Base-by-base conservation (phyloP, 2,888 invertebrate genomes). In the Amphipyra berbera region DNA sequence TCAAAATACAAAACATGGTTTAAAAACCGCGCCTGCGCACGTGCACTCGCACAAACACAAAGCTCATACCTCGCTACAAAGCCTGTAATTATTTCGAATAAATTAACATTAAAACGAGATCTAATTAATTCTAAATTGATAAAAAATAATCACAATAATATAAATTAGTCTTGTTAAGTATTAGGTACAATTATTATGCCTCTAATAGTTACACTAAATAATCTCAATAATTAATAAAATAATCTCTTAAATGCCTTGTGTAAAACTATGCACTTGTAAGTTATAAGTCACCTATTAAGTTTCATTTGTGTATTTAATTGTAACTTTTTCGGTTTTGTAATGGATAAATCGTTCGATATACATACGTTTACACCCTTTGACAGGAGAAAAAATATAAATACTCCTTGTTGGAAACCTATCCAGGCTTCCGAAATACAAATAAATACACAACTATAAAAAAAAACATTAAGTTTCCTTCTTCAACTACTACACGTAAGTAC, bases 21-120 rank as follows among this genome's bases (percentile, higher is more conserved):
- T n/a, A 21, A 21, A 21, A 21, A 21, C 21, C 21, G 21, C 21
- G 30, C 30, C 4, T 30, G 6, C 30, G 30, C 21, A 30, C 30
- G 6, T 30, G 30, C 30, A 30, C 30, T 30, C 30, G 6, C 30
- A 30, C 30, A 30, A 30, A 30, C 30, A 30, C 30, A 30, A 30
- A 6, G 30, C 30, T 30, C 6, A 35, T 12, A 21, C 21, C 44
- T 38, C 6, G 14, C 44, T 33, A 15, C 0, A 7, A 7, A 35
- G 59, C 52, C 46, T 37, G 27, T 40, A 27, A 0, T 46, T 13
- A 30, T 5, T 37, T 44, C 12, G 40, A 57, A 53, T 61, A 64
- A 70, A 70, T 61, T 40, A 58, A 55, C 15, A 21, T 63, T 61
- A 66, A 62, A 61, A 58, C 45, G 77, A 77, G 77, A 77, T 77